Base-by-base conservation (phyloP, 2,888 invertebrate species). In the Hirtodrosophila confusa region DNA sequence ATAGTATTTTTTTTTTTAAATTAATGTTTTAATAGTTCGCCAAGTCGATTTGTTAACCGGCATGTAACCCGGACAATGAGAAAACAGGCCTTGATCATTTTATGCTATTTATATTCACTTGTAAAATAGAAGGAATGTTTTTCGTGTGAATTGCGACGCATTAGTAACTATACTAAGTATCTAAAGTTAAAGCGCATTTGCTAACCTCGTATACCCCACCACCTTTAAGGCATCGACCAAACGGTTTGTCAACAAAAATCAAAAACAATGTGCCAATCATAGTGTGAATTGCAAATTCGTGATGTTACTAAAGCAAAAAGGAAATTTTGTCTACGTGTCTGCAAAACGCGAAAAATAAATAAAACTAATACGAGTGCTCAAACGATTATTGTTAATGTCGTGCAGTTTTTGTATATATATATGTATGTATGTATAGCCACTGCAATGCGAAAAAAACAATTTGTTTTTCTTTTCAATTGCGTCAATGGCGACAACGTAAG, bases 401-500 rank as follows among this genome's bases (percentile, higher is more conserved):
- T 44, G 48, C 35, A 50, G 11, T 67, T 44, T 33, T 8, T 17
- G 17, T 27, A 27, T 27, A 27, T 27, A 27, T 27, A 27, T 27
- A 27, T 4, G 11, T 33, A 55, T 33, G 33, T 29, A 40, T 24
- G 40, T 11, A 55, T 10, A 36, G 3, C n/a, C 23, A 40, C 10
- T 50, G 44, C 27, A 55, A 44, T 23, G 44, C 44, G 64, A 44
- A 48, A 44, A 48, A 50, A 53, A 44, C 44, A 44, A 23, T 69
- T 69, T 62, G 50, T 68, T 82, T 75, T 63, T 65, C 62, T 69
- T 65, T 75, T 65, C 74, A 64, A 69, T 75, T 78, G 68, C 82
- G 82, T 83, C 86, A 83, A 83, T 75, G 80, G 35, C 51, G 27
- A 27, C 11, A 9, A 12, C 41, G 40, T 40, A 17, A 39, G 33